phyloP scores from a whole-genome alignment of 1,140 invertebrate species.

The Potamilus streckersoni region DNA sequence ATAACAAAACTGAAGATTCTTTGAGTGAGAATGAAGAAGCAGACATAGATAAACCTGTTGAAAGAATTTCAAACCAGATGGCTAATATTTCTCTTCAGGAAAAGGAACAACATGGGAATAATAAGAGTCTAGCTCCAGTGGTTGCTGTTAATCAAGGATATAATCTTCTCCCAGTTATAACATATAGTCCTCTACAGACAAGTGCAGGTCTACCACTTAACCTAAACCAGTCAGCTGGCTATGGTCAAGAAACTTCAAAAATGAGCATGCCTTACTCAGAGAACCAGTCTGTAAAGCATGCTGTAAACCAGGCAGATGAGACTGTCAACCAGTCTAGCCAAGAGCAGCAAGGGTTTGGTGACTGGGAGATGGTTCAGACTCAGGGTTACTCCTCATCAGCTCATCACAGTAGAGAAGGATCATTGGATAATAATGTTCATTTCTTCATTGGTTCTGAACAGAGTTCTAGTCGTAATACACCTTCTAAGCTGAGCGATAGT shows the following conservation, averaged over 20 bases:
- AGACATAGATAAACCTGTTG: too few relatives aligned
- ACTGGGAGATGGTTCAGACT: slow-evolving; percentile 58
- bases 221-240: neutral
- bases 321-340: slow-evolving; percentile 6
- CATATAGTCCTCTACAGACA: neutral
- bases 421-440: slow-evolving; percentile 48
- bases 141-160: neutral
- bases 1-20: too few relatives aligned
- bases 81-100: too few relatives aligned
- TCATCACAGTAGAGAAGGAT: slow-evolving; percentile 42
- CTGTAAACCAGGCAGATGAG: slow-evolving; percentile 13
- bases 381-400: slow-evolving; percentile 17
- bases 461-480: slow-evolving; percentile 31
- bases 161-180: neutral
- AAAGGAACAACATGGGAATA: neutral
- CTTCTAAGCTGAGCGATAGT: slow-evolving; percentile 13
- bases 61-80: too few relatives aligned
- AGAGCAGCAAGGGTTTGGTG: slow-evolving; percentile 31
- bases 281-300: slow-evolving; percentile 7
- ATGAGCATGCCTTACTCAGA: too few relatives aligned
- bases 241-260: neutral
- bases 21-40: too few relatives aligned
- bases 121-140: neutral
- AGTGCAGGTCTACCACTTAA: neutral
- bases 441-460: slow-evolving; percentile 43